Conservation (phyloP, 2,797 vertebrate genomes). For the Sebastes cheni region DNA sequence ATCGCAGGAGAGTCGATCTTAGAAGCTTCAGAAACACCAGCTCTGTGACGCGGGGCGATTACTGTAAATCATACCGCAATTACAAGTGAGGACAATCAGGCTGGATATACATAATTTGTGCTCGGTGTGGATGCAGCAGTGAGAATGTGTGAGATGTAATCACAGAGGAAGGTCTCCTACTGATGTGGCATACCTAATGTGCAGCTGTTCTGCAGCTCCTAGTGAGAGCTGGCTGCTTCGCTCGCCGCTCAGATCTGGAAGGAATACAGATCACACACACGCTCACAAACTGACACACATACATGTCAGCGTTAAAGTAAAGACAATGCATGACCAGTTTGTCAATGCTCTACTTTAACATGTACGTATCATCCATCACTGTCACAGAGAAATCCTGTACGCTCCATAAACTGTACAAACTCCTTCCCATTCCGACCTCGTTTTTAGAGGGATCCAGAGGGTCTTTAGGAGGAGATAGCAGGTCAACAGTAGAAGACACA, state of each 20-base stretch:
- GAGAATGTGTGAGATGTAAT: constrained; percentile 44
- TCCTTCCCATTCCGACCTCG: no score
- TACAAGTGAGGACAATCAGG: constrained; percentile 43
- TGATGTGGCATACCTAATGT: constrained; percentile 32
- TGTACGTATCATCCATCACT: no score
- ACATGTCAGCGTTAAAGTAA: no score
- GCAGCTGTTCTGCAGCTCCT: constrained; percentile 42
- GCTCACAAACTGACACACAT: not conserved
- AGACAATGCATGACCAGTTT: not conserved
- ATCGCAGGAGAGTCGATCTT: constrained; percentile 7
- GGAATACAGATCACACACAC: not conserved
- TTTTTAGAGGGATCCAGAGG: no score
- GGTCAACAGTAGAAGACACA: no score
- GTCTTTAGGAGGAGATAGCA: no score
- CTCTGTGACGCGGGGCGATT: not conserved
- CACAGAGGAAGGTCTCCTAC: constrained; percentile 37
- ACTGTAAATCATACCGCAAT: constrained; percentile 42
- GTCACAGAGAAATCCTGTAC: no score
- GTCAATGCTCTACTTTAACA: not conserved
- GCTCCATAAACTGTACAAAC: no score
- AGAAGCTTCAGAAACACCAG: not conserved
- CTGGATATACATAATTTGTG: constrained; percentile 23
- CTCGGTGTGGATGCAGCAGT: not conserved
- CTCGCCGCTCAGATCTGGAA: not conserved
- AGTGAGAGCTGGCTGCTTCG: constrained; percentile 4